These are phyloP conservation scores for Holocentrus rufus DNA, from an alignment of 2,797 vertebrate genomes.

Conservation along the genomic window DNA sequence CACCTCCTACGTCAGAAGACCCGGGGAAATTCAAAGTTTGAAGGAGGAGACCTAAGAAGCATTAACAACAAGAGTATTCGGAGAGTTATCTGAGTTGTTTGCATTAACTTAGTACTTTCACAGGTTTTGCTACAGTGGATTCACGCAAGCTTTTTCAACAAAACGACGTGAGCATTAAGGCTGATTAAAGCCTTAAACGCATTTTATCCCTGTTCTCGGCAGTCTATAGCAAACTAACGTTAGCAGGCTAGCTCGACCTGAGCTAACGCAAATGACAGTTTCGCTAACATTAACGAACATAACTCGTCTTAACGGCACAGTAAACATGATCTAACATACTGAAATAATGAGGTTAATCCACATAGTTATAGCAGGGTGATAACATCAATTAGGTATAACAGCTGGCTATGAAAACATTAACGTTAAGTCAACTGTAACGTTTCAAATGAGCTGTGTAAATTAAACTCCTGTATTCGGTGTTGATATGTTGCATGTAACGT, in stretches of 20 bases:
- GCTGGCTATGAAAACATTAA: too few species aligned
- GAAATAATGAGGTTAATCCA: too few species aligned
- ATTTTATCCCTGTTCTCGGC: background rate
- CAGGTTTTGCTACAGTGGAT: background rate
- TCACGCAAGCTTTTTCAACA: constrained; percentile 58
- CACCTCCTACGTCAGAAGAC: constrained; percentile 43
- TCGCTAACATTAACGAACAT: constrained; percentile 1
- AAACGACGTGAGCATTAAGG: background rate
- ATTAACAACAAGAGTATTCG: constrained; percentile 2
- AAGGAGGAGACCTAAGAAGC: constrained; percentile 42
- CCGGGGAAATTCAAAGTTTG: constrained; percentile 83
- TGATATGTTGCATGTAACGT: background rate
- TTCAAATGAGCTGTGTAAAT: background rate
- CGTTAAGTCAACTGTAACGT: background rate
- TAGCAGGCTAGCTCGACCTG: background rate
- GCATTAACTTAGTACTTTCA: background rate
- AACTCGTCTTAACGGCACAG: too few species aligned
- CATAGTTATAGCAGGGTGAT: background rate
- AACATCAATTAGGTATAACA: background rate
- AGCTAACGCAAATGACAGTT: background rate
- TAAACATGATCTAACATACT: background rate
- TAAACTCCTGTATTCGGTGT: background rate
- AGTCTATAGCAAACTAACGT: background rate
- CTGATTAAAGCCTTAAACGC: background rate
- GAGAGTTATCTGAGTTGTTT: background rate